Percentiles rank a stretch among this genome's conserved stretches.
phyloP scores from a whole-genome alignment of 2,113 vertebrate genomes.

The Thinocorus orbignyianus region DNA sequence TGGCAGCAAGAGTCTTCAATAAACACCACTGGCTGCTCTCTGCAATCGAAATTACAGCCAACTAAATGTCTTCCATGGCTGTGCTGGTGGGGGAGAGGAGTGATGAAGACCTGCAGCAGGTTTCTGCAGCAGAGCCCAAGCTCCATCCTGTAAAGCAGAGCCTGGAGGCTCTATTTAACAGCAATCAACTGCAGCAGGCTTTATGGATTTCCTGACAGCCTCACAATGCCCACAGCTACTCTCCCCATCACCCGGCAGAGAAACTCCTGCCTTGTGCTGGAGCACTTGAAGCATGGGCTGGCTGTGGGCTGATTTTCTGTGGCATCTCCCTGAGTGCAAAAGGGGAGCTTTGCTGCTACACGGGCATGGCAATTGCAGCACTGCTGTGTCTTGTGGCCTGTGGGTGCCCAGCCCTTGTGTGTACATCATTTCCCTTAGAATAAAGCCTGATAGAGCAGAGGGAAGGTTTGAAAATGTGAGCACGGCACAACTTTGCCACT shows the following conservation, averaged over 20 bases:
- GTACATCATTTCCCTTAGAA: neutral
- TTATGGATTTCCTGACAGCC: neutral
- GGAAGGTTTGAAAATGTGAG: neutral
- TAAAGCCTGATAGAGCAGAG: neutral
- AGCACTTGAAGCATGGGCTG: neutral
- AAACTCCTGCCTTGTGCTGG: neutral
- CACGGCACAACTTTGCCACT: neutral
- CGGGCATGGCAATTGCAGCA: neutral
- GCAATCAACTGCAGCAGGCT: neutral
- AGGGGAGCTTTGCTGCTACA: neutral
- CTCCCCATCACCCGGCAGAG: neutral
- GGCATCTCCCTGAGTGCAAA: rapidly evolving
- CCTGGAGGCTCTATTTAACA: neutral
- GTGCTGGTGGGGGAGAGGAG: neutral
- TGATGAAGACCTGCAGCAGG: neutral
- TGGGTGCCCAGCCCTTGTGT: neutral
- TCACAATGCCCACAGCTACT: neutral
- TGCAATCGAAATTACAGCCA: neutral
- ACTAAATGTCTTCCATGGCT: neutral
- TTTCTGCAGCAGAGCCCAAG: neutral
- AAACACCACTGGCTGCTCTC: neutral
- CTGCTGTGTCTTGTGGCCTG: neutral
- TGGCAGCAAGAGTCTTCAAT: neutral
- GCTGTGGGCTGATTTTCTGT: neutral
- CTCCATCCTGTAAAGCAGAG: neutral